Evolutionary conservation across 2,888 invertebrate species (phyloP), one percentile per base, ranked within the genome.

Genomic region (Psylliodes chrysocephalus): DNA sequence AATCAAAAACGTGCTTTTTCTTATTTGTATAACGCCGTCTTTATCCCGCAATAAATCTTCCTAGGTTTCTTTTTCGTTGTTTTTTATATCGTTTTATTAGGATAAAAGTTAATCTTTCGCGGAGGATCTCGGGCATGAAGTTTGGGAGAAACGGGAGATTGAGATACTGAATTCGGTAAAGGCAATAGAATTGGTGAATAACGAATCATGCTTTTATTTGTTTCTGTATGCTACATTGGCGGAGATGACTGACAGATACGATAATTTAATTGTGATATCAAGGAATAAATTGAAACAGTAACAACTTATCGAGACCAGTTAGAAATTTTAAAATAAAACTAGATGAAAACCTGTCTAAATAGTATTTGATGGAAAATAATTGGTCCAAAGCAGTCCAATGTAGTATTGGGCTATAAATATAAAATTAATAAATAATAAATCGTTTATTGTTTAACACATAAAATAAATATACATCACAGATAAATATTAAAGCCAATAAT

Each of bases 1-100:
- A 42, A 42, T 42, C 18, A 42, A 42, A 35, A 42, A 18, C 42
- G 42, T 42, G 42, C 17, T 42, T 35, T 8, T 42, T 42, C n/a
- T 42, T 42, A 42, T 42, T 42, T 42, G 18, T 5, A 35, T 35
- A 35, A 35, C 35, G 35, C 12, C 35, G 12, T 35, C 35, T 35
- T 42, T 42, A 42, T 42, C 15, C 18, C 18, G 2, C 18, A 42
- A 42, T 42, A 42, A 42, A 42, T 42, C 18, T 42, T 15, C 42
- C 10, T 42, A 17, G 42, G 7, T 18, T 18, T 15, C 18, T 18
- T 42, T 42, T 10, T 42, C 14, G 2, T 12, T 35, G n/a, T 35
- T 35, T 35, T 35, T 14, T 35, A 12, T 35, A 14, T 1, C 35
- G 14, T 35, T 12, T 35, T 35, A 35, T 35, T 35, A 14, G 14